These are phyloP conservation scores for Petromus typicus DNA, from an alignment of 2,113 vertebrate species.

Conservation along the genomic window DNA sequence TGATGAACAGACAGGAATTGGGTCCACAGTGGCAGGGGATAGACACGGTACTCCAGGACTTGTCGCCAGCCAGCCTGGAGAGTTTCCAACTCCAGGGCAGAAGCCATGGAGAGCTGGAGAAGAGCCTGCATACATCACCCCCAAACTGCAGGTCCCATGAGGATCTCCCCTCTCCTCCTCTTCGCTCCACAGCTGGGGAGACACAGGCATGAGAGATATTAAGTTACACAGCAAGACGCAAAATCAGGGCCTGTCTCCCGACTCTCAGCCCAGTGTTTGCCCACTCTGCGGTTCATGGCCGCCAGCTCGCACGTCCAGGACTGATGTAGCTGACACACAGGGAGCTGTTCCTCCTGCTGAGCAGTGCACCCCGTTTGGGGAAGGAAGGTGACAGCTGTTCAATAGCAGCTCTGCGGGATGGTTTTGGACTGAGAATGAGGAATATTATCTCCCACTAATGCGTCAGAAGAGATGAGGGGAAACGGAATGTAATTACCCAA, in stretches of 20 bases:
- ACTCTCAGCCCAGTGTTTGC: neutral
- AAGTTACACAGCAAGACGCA: neutral
- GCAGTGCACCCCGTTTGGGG: constrained; percentile 38
- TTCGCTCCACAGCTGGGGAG: neutral
- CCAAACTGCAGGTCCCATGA: neutral
- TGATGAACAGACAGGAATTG: neutral
- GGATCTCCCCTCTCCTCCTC: neutral
- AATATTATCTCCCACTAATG: constrained; percentile 71
- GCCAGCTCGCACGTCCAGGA: neutral
- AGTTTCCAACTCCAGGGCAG: neutral
- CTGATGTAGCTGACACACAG: neutral
- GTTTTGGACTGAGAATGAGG: constrained; percentile 71
- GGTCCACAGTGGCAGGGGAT: neutral
- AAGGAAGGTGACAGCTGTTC: constrained; percentile 77
- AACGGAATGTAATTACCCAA: constrained; percentile 78
- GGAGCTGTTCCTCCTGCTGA: constrained; percentile 66
- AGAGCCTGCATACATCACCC: neutral
- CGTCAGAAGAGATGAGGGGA: constrained; percentile 61
- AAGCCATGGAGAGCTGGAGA: neutral
- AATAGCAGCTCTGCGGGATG: constrained; percentile 72
- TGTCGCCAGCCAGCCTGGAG: neutral
- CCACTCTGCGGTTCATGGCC: fast-evolving
- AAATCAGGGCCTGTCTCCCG: neutral
- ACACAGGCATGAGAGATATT: neutral
- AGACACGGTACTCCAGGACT: neutral